A percentile compares a stretch with the other conserved stretches of the same genome.
phyloP scores from a whole-genome alignment of 1,140 invertebrate genomes.

The Harpegnathos saltator region DNA sequence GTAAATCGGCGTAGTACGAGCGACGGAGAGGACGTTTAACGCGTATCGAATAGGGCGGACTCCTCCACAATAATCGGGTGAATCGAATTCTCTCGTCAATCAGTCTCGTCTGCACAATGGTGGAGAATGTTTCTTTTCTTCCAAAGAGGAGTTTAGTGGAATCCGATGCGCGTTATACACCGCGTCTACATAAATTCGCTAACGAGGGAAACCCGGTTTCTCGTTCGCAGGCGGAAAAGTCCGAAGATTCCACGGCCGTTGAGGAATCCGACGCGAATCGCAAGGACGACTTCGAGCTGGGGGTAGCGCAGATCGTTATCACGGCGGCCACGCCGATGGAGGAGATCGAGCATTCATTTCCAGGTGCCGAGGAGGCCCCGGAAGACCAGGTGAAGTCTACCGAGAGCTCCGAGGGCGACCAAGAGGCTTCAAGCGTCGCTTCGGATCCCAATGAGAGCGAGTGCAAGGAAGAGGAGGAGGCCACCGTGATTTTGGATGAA shows the following conservation, averaged over 20 bases:
- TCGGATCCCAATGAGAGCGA: slow-evolving; percentile 67
- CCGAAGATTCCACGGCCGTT: neutral
- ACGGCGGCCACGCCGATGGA: slow-evolving; percentile 96
- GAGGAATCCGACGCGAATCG: slow-evolving; percentile 10
- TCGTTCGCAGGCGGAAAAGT: slow-evolving; percentile 26
- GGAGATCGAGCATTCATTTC: slow-evolving; percentile 90
- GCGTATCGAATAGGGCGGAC: neutral
- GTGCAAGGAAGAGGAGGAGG: slow-evolving; percentile 65
- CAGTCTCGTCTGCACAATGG: no score
- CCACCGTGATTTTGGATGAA: slow-evolving; percentile 66
- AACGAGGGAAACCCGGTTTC: neutral
- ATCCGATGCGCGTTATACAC: no score
- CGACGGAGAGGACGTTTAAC: slow-evolving; percentile 4
- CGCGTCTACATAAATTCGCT: no score
- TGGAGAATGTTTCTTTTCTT: no score
- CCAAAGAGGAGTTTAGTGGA: no score
- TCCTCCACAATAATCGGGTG: neutral
- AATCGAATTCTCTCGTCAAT: no score
- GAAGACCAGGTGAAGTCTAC: slow-evolving; percentile 68
- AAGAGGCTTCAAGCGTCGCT: slow-evolving; percentile 68
- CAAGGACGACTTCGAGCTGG: slow-evolving; percentile 87
- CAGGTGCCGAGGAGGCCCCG: slow-evolving; percentile 78
- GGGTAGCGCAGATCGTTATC: slow-evolving; percentile 94
- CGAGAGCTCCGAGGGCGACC: slow-evolving; percentile 64
- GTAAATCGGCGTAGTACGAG: slow-evolving; percentile 67